phyloP scores from a whole-genome alignment of 23 tunicate species.

The Halocynthia roretzi region DNA sequence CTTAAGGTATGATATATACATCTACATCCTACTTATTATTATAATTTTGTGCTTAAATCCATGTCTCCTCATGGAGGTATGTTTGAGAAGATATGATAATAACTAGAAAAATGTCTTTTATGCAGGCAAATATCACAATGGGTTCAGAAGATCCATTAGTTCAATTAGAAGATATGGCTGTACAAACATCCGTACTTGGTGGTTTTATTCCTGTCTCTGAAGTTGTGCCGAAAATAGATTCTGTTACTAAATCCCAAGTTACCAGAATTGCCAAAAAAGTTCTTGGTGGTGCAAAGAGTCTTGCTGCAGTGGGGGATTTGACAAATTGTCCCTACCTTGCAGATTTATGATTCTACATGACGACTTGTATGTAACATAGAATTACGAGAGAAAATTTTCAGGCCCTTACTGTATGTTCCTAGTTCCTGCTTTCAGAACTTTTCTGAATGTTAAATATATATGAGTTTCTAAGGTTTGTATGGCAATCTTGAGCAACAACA shows the following conservation, averaged over 20 bases:
- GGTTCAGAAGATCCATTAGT: slow-evolving; percentile 20
- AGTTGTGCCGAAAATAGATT: slow-evolving; percentile 31
- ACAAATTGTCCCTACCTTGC: slow-evolving; percentile 6
- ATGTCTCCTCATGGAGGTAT: too few species aligned
- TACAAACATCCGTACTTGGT: slow-evolving; percentile 49
- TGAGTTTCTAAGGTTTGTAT: too few species aligned
- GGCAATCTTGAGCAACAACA: too few species aligned
- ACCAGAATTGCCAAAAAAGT: slow-evolving; percentile 49
- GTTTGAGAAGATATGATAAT: too few species aligned
- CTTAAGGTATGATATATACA: slow-evolving; percentile 5
- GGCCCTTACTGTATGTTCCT: too few species aligned
- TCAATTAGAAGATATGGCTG: slow-evolving; percentile 37
- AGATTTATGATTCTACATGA: neutral
- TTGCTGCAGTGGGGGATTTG: slow-evolving; percentile 58
- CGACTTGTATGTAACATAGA: too few species aligned
- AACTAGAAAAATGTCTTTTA: too few species aligned
- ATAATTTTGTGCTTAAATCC: too few species aligned
- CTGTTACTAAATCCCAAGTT: slow-evolving; percentile 28
- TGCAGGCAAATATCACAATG: slow-evolving; percentile 26
- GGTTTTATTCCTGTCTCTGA: slow-evolving; percentile 8
- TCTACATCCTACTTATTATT: too few species aligned
- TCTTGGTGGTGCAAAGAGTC: slow-evolving; percentile 52
- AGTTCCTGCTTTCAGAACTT: too few species aligned
- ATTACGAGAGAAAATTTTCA: too few species aligned
- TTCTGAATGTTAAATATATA: too few species aligned